Conservation (phyloP, 2,888 invertebrate species). For the Elysia crispata region DNA sequence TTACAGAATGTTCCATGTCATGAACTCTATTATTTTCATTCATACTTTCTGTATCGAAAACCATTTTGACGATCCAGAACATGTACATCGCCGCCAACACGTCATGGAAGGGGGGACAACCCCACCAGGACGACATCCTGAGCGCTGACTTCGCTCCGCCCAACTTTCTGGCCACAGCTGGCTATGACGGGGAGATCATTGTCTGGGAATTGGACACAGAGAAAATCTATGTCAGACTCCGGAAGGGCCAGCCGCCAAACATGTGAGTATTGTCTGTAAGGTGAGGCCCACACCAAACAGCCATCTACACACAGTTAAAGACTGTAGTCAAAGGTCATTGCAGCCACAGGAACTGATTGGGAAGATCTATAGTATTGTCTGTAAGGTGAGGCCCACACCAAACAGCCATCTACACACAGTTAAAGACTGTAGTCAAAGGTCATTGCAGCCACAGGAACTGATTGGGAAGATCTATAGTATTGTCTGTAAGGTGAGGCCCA, state of each 20-base stretch:
- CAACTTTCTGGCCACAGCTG: constrained; percentile 83
- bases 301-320: not conserved
- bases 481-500: not conserved
- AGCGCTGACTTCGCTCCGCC: constrained; percentile 78
- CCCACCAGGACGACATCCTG: constrained; percentile 76
- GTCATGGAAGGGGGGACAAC: constrained; percentile 74
- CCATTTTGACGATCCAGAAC: constrained; percentile 66
- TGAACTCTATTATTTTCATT: no score
- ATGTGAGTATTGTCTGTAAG: constrained; percentile 58
- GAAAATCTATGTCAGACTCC: constrained; percentile 68
- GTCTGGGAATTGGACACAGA: constrained; percentile 76
- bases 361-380: constrained; percentile 46
- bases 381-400: not conserved
- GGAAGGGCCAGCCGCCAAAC: constrained; percentile 67
- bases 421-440: no score
- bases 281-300: not conserved
- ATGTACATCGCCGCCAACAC: constrained; percentile 69
- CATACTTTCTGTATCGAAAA: no score
- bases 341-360: no score
- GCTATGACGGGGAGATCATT: constrained; percentile 75
- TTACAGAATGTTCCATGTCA: no score
- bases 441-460: no score
- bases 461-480: no score
- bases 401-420: not conserved
- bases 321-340: no score